Conservation (phyloP, 2,797 vertebrate genomes). For the Mus minutoides region DNA sequence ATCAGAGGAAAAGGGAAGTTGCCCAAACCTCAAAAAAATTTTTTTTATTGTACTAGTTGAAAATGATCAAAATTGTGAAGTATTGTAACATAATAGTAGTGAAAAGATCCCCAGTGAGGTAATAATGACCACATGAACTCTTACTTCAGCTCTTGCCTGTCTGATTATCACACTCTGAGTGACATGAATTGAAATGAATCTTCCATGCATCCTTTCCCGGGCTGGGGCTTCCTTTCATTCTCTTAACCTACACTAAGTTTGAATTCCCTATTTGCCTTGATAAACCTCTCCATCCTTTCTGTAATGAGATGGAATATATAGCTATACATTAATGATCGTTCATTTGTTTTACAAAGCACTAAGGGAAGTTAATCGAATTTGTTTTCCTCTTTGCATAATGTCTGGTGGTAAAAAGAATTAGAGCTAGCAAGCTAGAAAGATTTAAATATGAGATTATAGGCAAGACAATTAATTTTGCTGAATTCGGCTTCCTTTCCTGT, state of each 20-base stretch:
- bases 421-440: background rate
- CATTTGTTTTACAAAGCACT: slow-evolving; percentile 32
- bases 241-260: background rate
- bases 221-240: background rate
- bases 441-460: slow-evolving; percentile 3
- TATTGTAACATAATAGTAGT: background rate
- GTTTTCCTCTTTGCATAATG: slow-evolving; percentile 39
- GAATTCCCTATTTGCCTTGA: slow-evolving; percentile 17
- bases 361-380: slow-evolving; percentile 34
- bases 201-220: background rate
- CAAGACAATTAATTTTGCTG: slow-evolving; percentile 25
- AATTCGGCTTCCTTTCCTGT: slow-evolving; percentile 40
- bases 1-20: slow-evolving; percentile 4
- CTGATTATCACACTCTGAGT: background rate
- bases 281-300: background rate
- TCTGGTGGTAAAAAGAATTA: slow-evolving; percentile 17
- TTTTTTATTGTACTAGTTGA: slow-evolving; percentile 27
- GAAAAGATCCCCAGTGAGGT: background rate
- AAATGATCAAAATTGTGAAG: slow-evolving; percentile 41
- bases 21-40: background rate
- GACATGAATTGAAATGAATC: slow-evolving; percentile 43
- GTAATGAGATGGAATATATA: slow-evolving; percentile 15
- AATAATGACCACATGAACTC: background rate
- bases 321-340: slow-evolving; percentile 30
- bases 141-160: background rate